These are phyloP conservation scores for Nomada ferruginata DNA, from an alignment of 2,888 invertebrate species.

Conservation along the genomic window DNA sequence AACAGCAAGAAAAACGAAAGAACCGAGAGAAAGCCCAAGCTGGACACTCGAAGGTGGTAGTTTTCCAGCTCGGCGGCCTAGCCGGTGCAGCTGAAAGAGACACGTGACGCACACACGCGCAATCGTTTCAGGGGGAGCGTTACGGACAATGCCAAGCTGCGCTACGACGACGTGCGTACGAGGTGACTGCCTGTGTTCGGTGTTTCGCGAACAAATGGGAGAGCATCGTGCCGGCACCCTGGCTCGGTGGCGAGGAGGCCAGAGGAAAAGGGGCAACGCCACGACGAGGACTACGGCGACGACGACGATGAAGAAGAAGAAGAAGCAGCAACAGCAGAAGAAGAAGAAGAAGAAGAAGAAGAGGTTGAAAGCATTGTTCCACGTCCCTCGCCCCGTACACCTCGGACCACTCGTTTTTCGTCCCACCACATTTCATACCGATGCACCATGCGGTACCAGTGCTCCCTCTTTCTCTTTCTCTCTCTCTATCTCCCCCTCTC, in stretches of 20 bases:
- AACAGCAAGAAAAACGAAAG: neutral
- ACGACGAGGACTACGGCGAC: neutral
- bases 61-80: slow-evolving; percentile 38
- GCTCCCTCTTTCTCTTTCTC: slow-evolving; percentile 23
- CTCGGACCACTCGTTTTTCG: slow-evolving; percentile 60
- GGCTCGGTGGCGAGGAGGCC: slow-evolving; percentile 42
- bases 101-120: slow-evolving; percentile 57
- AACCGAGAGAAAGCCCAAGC: neutral
- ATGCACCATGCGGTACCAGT: slow-evolving; percentile 68
- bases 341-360: slow-evolving; percentile 65
- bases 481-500: slow-evolving; percentile 40
- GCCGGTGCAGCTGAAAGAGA: slow-evolving; percentile 55
- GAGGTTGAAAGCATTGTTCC: slow-evolving; percentile 80
- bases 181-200: slow-evolving; percentile 77
- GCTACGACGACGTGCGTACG: slow-evolving; percentile 68
- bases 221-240: slow-evolving; percentile 78
- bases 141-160: slow-evolving; percentile 64
- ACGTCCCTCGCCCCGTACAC: slow-evolving; percentile 64
- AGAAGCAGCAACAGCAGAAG: slow-evolving; percentile 40
- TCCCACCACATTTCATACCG: slow-evolving; percentile 78
- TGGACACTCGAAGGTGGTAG: slow-evolving; percentile 34
- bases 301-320: slow-evolving; percentile 15
- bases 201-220: slow-evolving; percentile 83
- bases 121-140: slow-evolving; percentile 13
- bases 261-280: slow-evolving; percentile 21